Conservation (phyloP, 2,888 invertebrate genomes). For the Protodeltote pygarga region DNA sequence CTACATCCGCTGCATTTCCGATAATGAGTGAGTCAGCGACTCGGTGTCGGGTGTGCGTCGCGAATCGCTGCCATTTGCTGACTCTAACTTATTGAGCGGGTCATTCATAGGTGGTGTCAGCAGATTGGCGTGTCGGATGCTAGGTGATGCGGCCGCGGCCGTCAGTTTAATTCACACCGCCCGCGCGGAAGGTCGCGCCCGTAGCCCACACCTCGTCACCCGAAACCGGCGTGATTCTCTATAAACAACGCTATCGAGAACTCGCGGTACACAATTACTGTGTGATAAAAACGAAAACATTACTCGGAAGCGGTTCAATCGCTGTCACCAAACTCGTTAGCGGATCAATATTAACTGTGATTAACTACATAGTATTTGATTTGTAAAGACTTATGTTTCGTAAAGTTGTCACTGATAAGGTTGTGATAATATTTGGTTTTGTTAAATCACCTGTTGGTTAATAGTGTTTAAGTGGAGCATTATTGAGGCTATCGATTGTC, state of each 20-base stretch:
- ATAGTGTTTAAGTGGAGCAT: constrained; percentile 50
- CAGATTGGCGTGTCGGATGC: constrained; percentile 63
- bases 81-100: constrained; percentile 59
- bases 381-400: constrained; percentile 44
- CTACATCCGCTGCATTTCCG: constrained; percentile 81
- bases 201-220: constrained; percentile 31
- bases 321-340: constrained; percentile 44
- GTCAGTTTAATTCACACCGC: constrained; percentile 66
- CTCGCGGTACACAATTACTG: constrained; percentile 55
- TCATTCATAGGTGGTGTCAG: constrained; percentile 68
- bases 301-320: constrained; percentile 57
- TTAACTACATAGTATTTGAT: constrained; percentile 51
- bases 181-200: constrained; percentile 66
- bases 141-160: constrained; percentile 50
- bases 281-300: constrained; percentile 74
- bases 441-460: constrained; percentile 70
- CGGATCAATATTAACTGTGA: constrained; percentile 59
- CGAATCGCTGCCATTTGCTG: constrained; percentile 54
- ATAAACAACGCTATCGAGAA: constrained; percentile 67
- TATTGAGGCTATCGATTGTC: constrained; percentile 59
- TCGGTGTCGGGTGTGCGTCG: constrained; percentile 42
- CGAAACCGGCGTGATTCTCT: constrained; percentile 61
- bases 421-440: constrained; percentile 58
- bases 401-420: constrained; percentile 50
- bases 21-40: constrained; percentile 79